Evolutionary conservation across 2,888 invertebrate species (phyloP).

Genomic region (Limnephilus lunatus): DNA sequence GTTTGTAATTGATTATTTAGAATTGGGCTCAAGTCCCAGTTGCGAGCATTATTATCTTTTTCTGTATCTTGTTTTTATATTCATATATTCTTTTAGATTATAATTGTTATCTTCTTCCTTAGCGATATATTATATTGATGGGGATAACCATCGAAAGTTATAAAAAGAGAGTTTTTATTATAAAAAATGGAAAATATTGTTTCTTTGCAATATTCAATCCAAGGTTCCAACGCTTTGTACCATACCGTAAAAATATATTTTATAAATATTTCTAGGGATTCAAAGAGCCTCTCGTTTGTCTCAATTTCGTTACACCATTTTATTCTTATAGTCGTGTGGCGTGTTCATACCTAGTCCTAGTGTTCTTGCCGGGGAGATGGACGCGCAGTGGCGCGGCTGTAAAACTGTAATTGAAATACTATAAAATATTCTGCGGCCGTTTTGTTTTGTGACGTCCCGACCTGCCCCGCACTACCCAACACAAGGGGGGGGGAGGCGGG

Average conservation of each 20-base stretch:
- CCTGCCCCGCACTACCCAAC: constrained; percentile 35
- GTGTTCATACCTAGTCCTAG: not conserved
- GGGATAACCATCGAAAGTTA: too few species aligned
- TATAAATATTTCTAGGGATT: not conserved
- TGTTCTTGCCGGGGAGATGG: constrained; percentile 26
- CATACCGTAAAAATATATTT: not conserved
- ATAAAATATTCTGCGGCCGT: constrained; percentile 66
- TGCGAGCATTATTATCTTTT: too few species aligned
- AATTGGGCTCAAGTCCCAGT: too few species aligned
- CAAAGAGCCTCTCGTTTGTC: not conserved
- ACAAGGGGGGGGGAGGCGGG: not conserved
- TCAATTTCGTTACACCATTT: not conserved
- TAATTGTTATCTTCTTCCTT: too few species aligned
- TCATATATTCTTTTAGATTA: too few species aligned
- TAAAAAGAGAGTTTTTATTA: too few species aligned
- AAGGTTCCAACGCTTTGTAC: not conserved
- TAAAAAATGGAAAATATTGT: too few species aligned
- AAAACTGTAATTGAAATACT: constrained; percentile 66
- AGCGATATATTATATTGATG: too few species aligned
- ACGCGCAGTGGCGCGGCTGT: constrained; percentile 63
- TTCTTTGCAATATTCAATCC: not conserved
- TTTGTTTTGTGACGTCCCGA: constrained; percentile 61
- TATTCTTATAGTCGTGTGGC: not conserved
- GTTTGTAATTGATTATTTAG: too few species aligned
- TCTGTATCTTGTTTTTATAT: too few species aligned